Evolutionary conservation across 92 coral and sea anemone species (phyloP), one percentile per base, ranked within the genome.

Genomic region (Montipora capitata): DNA sequence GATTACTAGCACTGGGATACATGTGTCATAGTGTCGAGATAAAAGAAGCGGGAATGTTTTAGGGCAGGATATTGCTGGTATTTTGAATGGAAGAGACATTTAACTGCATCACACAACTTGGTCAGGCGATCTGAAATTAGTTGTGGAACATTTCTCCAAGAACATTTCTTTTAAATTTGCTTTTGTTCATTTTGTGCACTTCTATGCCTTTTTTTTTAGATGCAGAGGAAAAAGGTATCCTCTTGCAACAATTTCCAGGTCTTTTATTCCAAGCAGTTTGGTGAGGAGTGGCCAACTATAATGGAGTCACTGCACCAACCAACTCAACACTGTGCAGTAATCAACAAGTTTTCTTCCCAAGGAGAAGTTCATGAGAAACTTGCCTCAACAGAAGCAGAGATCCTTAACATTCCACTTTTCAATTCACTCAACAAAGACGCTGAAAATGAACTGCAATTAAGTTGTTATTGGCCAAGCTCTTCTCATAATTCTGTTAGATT

Each of bases 291-390:
- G 92, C 83, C 89, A 48, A 70, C 82, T 2, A 71, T 92, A 13
- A 44, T 87, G 41, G 82, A 91, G 62, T 79, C 79, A 10, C 85
- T 91, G 4, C 67, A 61, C 18, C 80, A 66, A 20, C 82, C 82
- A 20, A 44, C 11, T 40, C 93, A 92, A 52, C 68, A 82, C 54
- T 92, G 93, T 92, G 95, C 95, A 42, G 87, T 92, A 3, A 73
- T 92, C 35, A 92, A 92, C 90, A 92, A 89, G 78, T 78, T 78
- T 86, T 79, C 94, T 9, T 54, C 85, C 1, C 79, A 54, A n/a
- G 52, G 35, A 2, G 84, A 75, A 49, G 89, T 73, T 15, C 78
- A 43, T 17, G 63, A 38, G 44, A 71, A 85, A 54, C 81, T 91
- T 5, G 42, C 80, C 4, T 27, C 74, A 12, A 15, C 68, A 5